A percentile compares a stretch with the other conserved stretches of the same genome.
Evolutionary conservation across 92 coral and sea anemone genomes (phyloP).

Genomic region (Ricordea florida): DNA sequence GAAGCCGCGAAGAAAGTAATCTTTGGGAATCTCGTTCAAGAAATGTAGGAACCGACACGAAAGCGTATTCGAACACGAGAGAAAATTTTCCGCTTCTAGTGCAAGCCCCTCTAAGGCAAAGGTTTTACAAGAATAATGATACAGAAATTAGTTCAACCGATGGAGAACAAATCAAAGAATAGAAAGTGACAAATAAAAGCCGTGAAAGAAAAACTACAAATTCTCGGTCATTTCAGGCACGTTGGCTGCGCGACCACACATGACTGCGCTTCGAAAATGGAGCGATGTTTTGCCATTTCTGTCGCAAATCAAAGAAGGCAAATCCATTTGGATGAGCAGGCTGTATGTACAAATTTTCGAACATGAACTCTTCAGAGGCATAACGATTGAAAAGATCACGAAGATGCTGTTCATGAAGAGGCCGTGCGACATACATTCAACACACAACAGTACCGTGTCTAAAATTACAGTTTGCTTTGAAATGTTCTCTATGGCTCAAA

Average conservation of each 20-base stretch:
- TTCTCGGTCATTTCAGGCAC: constrained; percentile 9
- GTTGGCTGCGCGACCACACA: background rate
- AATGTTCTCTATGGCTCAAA: background rate
- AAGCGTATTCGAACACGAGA: constrained; percentile 15
- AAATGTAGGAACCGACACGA: constrained; percentile 10
- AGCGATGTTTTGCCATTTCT: background rate
- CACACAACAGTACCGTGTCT: too few species aligned
- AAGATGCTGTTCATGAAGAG: constrained; percentile 9
- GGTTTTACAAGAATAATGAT: constrained; percentile 10
- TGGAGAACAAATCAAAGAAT: constrained; percentile 33
- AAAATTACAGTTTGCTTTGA: background rate
- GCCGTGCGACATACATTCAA: background rate
- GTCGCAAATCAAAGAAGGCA: background rate
- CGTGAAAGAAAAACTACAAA: constrained; percentile 3
- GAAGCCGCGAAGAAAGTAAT: too few species aligned
- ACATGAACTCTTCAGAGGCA: constrained; percentile 18
- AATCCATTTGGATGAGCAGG: constrained; percentile 40
- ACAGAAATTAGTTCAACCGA: constrained; percentile 3
- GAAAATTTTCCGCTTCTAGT: constrained; percentile 18
- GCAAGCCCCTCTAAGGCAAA: constrained; percentile 9
- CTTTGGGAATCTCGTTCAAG: too few species aligned
- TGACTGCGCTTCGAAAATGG: constrained; percentile 2
- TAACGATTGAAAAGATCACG: too few species aligned
- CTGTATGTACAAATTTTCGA: background rate
- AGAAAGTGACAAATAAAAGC: constrained; percentile 12